Percentiles rank a stretch among this genome's conserved stretches.
phyloP scores from a whole-genome alignment of 2,797 vertebrate genomes.

The Acanthiza pusilla region DNA sequence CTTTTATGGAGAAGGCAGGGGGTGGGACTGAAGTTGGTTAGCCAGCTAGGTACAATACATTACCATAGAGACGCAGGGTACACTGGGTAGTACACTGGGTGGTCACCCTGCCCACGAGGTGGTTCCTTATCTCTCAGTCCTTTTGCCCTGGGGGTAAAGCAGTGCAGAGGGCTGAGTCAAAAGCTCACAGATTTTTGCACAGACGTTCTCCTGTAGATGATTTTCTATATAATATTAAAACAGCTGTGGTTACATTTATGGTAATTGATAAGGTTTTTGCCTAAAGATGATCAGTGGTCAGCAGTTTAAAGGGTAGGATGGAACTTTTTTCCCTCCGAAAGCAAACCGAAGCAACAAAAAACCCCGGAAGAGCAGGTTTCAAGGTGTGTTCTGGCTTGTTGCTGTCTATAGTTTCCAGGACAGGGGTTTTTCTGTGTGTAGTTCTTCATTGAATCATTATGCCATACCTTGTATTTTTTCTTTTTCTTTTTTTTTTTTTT shows the following conservation, averaged over 20 bases:
- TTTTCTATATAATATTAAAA: constrained; percentile 54
- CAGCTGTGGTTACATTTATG: constrained; percentile 30
- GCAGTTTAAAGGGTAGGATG: constrained; percentile 48
- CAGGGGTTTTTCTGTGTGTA: not conserved
- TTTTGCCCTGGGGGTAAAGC: too few relatives aligned
- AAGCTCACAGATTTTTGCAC: too few relatives aligned
- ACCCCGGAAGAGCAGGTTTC: not conserved
- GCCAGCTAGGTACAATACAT: too few relatives aligned
- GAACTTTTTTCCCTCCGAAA: not conserved
- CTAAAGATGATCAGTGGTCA: constrained; percentile 23
- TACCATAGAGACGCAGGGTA: too few relatives aligned
- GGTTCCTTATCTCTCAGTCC: too few relatives aligned
- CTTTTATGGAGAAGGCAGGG: too few relatives aligned
- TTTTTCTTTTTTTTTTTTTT: not conserved
- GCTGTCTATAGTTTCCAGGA: not conserved
- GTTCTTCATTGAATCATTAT: not conserved
- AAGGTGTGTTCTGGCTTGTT: not conserved
- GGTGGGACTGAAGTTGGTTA: too few relatives aligned
- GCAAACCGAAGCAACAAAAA: not conserved
- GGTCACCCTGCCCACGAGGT: too few relatives aligned
- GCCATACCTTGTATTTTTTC: accelerated
- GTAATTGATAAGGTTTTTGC: constrained; percentile 24
- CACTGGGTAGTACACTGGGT: too few relatives aligned
- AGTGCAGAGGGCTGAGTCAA: too few relatives aligned
- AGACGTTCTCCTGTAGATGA: not conserved